phyloP scores from a whole-genome alignment of 1,140 invertebrate genomes.

The Drosophila ficusphila region DNA sequence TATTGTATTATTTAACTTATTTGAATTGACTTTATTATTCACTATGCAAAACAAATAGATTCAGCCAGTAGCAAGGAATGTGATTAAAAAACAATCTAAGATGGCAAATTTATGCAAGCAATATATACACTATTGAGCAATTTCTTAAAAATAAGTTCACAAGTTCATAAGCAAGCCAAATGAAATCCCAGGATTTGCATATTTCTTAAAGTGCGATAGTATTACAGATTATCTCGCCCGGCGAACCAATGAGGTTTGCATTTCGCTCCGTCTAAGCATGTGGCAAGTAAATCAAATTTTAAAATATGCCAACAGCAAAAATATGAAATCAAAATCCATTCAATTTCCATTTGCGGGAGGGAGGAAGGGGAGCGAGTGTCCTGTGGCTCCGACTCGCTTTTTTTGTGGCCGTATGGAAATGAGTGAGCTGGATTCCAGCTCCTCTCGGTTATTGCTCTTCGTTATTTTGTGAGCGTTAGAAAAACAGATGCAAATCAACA shows the following conservation, averaged over 20 bases:
- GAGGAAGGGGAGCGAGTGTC: too few relatives aligned
- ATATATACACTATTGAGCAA: too few relatives aligned
- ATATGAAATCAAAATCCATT: slow-evolving; percentile 67
- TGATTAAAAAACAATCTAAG: too few relatives aligned
- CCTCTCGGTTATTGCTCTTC: slow-evolving; percentile 31
- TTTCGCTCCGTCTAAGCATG: neutral
- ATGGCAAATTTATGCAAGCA: too few relatives aligned
- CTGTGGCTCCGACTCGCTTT: slow-evolving; percentile 11
- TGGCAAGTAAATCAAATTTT: slow-evolving; percentile 49
- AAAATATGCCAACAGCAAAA: slow-evolving; percentile 49
- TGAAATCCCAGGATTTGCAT: slow-evolving; percentile 1
- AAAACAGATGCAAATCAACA: slow-evolving; percentile 72
- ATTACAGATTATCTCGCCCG: slow-evolving; percentile 1
- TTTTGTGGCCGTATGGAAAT: slow-evolving; percentile 44
- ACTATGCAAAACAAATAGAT: too few relatives aligned
- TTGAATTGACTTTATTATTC: too few relatives aligned
- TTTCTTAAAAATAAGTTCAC: too few relatives aligned
- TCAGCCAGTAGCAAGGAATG: too few relatives aligned
- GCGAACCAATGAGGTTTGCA: neutral
- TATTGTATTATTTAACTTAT: too few relatives aligned
- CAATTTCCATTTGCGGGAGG: slow-evolving; percentile 40
- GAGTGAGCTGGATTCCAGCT: slow-evolving; percentile 40
- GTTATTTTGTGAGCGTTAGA: slow-evolving; percentile 45
- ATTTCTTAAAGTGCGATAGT: neutral
- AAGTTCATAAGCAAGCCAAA: too few relatives aligned